Evolutionary conservation across 2,888 invertebrate species (phyloP), one percentile per base, ranked within the genome.

Genomic region (Siphonodentalium dalli): DNA sequence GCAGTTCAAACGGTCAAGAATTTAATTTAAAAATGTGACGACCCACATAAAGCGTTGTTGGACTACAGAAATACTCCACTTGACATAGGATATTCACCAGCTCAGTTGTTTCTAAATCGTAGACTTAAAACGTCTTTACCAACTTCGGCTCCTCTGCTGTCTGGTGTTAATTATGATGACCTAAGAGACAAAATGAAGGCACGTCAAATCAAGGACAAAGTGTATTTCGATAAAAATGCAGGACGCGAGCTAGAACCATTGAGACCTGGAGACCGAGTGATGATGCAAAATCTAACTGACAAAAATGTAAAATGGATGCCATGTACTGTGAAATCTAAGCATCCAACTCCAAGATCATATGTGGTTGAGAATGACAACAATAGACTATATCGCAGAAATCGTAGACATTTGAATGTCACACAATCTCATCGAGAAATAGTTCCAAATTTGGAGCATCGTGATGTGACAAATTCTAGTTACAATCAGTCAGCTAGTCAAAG

Each of bases 1-100:
- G 39, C 41, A 3, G 40, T 58, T 11, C 48, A 44, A 45, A 58
- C 58, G 24, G 45, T 58, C 1, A 53, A 54, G 28, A 49, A 49
- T 21, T 13, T 53, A 28, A 24, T 50, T 9, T 26, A 37, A 23
- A 53, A 58, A 40, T 38, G 44, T 15, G 28, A 38, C n/a, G 57
- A 57, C 35, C 53, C 53, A 29, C 50, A 49, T 20, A 23, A 43
- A 40, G 43, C 54, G 9, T 2, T 53, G 7, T 8, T 57, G 27
- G 49, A 34, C 34, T 58, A 45, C 29, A 24, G 54, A 8, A 49
- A 54, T 33, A 39, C 43, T 2, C 23, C 37, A 11, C 42, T 58
- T 2, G 50, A 54, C 13, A 50, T 44, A 15, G 42, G 34, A 13
- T 24, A 45, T 23, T 58, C 58, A 8, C 54, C 54, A 39, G 41